A percentile compares a stretch with the other conserved stretches of the same genome.
phyloP scores from a whole-genome alignment of 2,888 invertebrate species.

The Euzophera pinguis region DNA sequence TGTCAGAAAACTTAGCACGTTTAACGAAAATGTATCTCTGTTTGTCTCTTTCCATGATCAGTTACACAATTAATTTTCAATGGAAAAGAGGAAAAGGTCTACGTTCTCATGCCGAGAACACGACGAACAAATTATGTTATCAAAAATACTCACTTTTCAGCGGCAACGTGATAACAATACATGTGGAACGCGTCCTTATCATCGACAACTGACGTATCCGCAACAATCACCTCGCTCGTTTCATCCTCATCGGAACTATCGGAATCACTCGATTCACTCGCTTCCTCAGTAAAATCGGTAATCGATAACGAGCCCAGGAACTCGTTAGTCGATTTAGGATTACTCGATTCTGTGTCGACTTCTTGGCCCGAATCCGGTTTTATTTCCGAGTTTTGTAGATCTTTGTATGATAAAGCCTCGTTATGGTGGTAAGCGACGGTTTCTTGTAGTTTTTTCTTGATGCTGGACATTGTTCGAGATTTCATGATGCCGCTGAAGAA shows the following conservation, averaged over 20 bases:
- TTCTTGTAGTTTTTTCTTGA: constrained; percentile 56
- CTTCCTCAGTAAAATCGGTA: constrained; percentile 44
- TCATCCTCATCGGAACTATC: constrained; percentile 29
- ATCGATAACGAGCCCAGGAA: constrained; percentile 47
- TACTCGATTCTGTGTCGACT: constrained; percentile 20
- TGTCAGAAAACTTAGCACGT: no score
- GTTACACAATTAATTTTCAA: no score
- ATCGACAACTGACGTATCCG: constrained; percentile 17
- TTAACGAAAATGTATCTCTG: no score
- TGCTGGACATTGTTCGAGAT: constrained; percentile 49
- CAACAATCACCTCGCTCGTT: constrained; percentile 25
- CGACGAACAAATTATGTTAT: no score
- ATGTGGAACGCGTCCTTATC: constrained; percentile 33
- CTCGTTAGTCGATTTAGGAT: constrained; percentile 11
- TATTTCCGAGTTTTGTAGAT: constrained; percentile 10
- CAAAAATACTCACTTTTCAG: constrained; percentile 45
- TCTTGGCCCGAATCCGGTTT: not conserved
- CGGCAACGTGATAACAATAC: constrained; percentile 50
- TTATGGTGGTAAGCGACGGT: constrained; percentile 47
- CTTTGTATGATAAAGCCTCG: constrained; percentile 36
- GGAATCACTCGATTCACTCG: constrained; percentile 32
- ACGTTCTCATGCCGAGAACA: no score
- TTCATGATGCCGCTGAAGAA: constrained; percentile 70
- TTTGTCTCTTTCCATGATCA: no score
- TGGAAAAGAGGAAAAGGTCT: no score